These are phyloP conservation scores for Idaea biselata DNA, from an alignment of 2,888 invertebrate species.

Conservation along the genomic window DNA sequence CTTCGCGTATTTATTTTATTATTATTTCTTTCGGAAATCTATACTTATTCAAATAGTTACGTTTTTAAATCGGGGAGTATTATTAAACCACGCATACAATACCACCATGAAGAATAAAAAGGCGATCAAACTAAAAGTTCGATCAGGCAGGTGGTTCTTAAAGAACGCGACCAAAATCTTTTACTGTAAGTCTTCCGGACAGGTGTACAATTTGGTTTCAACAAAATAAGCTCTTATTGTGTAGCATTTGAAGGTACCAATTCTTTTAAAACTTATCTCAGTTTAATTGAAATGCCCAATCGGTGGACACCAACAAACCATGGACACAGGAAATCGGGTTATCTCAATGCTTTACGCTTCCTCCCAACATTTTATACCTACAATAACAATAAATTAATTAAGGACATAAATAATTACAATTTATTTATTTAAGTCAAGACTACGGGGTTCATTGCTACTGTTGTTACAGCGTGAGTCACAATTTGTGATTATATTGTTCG, in stretches of 20 bases:
- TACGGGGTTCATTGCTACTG: constrained; percentile 28
- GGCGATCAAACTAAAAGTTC: not conserved
- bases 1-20: not conserved
- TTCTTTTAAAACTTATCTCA: not conserved
- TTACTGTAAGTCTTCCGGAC: constrained; percentile 16
- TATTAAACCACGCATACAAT: not conserved
- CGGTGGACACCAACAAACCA: constrained; percentile 22
- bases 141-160: not conserved
- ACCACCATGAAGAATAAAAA: not conserved
- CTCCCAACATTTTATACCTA: constrained; percentile 40
- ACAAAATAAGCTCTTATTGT: constrained; percentile 7
- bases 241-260: not conserved
- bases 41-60: not conserved
- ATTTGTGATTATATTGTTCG: not conserved
- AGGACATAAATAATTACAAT: constrained; percentile 25
- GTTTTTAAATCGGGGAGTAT: not conserved
- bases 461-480: constrained; percentile 8
- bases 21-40: not conserved
- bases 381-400: constrained; percentile 36
- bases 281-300: constrained; percentile 16
- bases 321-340: constrained; percentile 62
- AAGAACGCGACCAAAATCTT: constrained; percentile 6
- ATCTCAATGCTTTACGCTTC: constrained; percentile 59
- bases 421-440: constrained; percentile 13
- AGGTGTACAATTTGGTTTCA: constrained; percentile 13